Evolutionary conservation across 2,888 invertebrate genomes (phyloP), one percentile per base, ranked within the genome.

Genomic region (Arge pagana): DNA sequence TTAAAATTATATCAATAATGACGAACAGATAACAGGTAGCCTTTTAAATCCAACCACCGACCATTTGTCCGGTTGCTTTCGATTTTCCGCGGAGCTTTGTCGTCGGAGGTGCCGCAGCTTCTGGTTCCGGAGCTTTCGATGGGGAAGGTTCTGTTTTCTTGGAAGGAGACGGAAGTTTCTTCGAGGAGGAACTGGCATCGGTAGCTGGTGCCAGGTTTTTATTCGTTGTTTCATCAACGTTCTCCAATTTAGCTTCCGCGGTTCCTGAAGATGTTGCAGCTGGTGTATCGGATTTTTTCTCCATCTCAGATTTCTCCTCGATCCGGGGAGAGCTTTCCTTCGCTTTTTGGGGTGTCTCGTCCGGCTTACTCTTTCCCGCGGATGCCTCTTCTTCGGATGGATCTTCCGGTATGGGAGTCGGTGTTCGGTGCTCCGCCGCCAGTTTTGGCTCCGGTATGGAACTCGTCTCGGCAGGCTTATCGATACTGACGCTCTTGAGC

Each of bases 11-110:
- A n/a, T n/a, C n/a, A n/a, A n/a, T n/a, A n/a, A n/a, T n/a, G n/a
- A n/a, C n/a, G n/a, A n/a, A n/a, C n/a, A n/a, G n/a, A n/a, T n/a
- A n/a, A n/a, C n/a, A n/a, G n/a, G n/a, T n/a, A n/a, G n/a, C n/a
- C n/a, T n/a, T n/a, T 79, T 82, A 89, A 49, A 89, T 80, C 89
- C 89, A 89, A 1, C 89, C 89, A 11, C 88, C 85, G 55, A 88
- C 83, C 57, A 87, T 80, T 76, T 85, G 85, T 0, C 89, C 89
- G 1, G 88, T 88, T 1, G 85, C 84, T 66, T 84, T 87, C 2
- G 89, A 89, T 68, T 84, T 87, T 8, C 89, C 89, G 16, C 74
- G 62, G 16, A 70, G 64, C 62, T 77, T 77, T 52, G 81, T 83
- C 24, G 80, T 80, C 36, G 78, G 76, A 4, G 79, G 74, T 10